Evolutionary conservation across 2,113 vertebrate species (phyloP).

Genomic region (Mormyrus lacerda): DNA sequence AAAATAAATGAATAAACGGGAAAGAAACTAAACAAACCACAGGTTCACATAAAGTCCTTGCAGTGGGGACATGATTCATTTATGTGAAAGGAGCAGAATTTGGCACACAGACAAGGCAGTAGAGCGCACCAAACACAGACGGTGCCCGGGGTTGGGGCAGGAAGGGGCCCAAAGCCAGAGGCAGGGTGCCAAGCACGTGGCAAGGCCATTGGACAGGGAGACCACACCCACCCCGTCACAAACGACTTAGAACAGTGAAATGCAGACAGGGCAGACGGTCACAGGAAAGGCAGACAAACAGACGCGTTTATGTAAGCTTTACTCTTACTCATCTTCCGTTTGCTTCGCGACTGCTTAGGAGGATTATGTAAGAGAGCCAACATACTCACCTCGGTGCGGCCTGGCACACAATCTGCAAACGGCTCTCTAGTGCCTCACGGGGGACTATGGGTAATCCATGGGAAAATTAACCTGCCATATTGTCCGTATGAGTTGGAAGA

Average conservation of each 20-base stretch:
- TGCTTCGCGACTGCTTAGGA: background rate
- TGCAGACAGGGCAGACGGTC: background rate
- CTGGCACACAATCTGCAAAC: background rate
- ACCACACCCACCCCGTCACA: background rate
- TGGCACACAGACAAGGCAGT: background rate
- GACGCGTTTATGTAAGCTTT: background rate
- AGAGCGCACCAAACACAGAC: background rate
- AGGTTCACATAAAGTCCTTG: background rate
- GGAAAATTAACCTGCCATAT: background rate
- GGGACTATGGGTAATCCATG: background rate
- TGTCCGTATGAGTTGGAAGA: background rate
- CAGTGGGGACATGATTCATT: background rate
- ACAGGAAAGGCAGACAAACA: background rate
- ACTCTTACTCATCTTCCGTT: slow-evolving; percentile 10
- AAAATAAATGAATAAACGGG: background rate
- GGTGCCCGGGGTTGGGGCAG: background rate
- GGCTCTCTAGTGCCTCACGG: background rate
- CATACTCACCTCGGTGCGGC: background rate
- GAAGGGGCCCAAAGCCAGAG: background rate
- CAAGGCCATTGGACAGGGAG: background rate
- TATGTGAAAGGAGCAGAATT: background rate
- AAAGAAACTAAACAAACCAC: background rate
- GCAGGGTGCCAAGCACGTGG: background rate
- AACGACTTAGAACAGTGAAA: background rate
- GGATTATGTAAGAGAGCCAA: slow-evolving; percentile 8